phyloP scores from a whole-genome alignment of 2,113 vertebrate species.

The Amphiprion percula region DNA sequence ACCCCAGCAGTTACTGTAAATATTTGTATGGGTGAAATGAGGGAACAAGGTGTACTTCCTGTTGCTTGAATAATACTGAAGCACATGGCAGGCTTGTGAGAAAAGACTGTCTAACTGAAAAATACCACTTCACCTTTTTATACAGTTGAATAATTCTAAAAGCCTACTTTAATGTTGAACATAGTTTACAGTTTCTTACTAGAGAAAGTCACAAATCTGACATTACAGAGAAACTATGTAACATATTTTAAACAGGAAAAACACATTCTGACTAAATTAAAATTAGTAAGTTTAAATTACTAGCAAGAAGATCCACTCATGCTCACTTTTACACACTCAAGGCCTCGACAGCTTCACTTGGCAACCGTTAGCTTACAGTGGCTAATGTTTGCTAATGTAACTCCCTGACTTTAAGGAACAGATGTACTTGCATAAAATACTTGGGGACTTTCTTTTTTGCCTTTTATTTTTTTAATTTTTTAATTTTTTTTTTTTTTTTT shows the following conservation, averaged over 20 bases:
- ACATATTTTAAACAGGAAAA: neutral
- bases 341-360: neutral
- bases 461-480: too few relatives aligned
- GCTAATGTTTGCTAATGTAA: neutral
- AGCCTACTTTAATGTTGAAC: neutral
- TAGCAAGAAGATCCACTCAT: neutral
- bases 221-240: neutral
- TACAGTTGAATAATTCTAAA: neutral
- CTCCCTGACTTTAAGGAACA: neutral
- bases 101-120: neutral
- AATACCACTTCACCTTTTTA: too few relatives aligned
- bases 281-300: neutral
- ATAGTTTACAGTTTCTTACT: neutral
- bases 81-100: conserved; percentile 11
- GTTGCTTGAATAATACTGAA: conserved; percentile 61
- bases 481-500: too few relatives aligned
- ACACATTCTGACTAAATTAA: neutral
- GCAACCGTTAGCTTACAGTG: neutral
- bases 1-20: conserved; percentile 80
- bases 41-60: conserved; percentile 83
- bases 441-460: too few relatives aligned
- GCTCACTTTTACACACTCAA: neutral
- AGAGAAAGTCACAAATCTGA: neutral
- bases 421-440: too few relatives aligned
- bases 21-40: conserved; percentile 77